These are phyloP conservation scores for Epinephelus lanceolatus DNA, from an alignment of 2,113 vertebrate genomes.

Conservation along the genomic window DNA sequence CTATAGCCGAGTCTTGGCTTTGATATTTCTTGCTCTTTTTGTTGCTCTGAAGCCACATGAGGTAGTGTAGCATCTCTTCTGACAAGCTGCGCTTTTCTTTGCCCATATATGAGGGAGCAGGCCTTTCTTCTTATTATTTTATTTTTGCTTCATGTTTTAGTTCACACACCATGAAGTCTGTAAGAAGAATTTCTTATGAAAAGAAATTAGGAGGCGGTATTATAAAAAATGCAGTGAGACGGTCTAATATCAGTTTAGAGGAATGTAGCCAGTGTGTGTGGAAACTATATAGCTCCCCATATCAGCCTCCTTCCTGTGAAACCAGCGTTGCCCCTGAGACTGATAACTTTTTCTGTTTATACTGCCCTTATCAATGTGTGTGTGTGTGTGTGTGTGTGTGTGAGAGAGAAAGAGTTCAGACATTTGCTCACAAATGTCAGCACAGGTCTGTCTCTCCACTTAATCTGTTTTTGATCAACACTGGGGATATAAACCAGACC, in stretches of 20 bases:
- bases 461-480: conserved; percentile 70
- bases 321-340: conserved; percentile 54
- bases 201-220: conserved; percentile 22
- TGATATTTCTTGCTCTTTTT: conserved; percentile 55
- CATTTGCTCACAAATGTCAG: conserved; percentile 6
- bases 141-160: conserved; percentile 31
- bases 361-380: conserved; percentile 63
- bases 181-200: conserved; percentile 32
- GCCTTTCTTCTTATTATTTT: conserved; percentile 29
- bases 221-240: conserved; percentile 37
- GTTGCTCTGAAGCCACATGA: conserved; percentile 28
- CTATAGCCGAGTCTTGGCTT: conserved; percentile 17
- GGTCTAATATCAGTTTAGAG: conserved; percentile 43
- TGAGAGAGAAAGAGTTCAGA: background rate
- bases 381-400: conserved; percentile 25
- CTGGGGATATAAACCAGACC: conserved; percentile 60
- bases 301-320: conserved; percentile 60
- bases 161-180: conserved; percentile 27
- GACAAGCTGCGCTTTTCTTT: conserved; percentile 54
- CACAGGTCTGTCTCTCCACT: conserved; percentile 29
- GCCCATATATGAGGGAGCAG: conserved; percentile 40
- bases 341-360: conserved; percentile 75
- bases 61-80: conserved; percentile 38
- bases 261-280: conserved; percentile 27
- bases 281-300: conserved; percentile 28